Evolutionary conservation across 2,113 vertebrate genomes (phyloP).

Genomic region (Engystomops pustulosus): DNA sequence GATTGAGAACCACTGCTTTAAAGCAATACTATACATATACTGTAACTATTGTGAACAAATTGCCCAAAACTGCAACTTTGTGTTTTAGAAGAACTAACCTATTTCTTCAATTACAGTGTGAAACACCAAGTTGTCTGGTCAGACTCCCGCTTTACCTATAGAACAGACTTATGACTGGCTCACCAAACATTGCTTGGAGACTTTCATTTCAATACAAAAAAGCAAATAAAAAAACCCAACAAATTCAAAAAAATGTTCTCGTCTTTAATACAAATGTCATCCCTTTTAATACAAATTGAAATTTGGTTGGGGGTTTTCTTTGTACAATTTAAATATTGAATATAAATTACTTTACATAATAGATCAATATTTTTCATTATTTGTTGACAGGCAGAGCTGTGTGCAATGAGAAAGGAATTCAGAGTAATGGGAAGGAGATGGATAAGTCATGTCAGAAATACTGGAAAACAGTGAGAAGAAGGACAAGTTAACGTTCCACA

Average conservation of each 20-base stretch:
- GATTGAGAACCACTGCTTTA: too few relatives aligned
- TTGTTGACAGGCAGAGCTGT: constrained; percentile 56
- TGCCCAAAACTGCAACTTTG: too few relatives aligned
- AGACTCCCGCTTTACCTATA: neutral
- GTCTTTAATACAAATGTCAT: constrained; percentile 19
- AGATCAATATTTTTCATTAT: constrained; percentile 36
- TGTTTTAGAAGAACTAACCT: too few relatives aligned
- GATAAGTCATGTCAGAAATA: neutral
- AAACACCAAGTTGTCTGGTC: too few relatives aligned
- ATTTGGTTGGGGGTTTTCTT: constrained; percentile 51
- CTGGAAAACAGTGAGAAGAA: neutral
- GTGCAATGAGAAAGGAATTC: constrained; percentile 56
- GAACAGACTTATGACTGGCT: neutral
- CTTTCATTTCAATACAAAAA: neutral
- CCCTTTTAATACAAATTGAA: constrained; percentile 58
- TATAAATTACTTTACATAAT: constrained; percentile 64
- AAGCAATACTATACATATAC: too few relatives aligned
- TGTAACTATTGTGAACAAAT: too few relatives aligned
- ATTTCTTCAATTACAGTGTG: too few relatives aligned
- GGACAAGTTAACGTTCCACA: neutral
- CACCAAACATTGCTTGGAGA: neutral
- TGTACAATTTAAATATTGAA: constrained; percentile 67
- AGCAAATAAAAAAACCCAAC: too few relatives aligned
- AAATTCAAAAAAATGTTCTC: neutral
- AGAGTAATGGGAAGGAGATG: constrained; percentile 46